Conservation (phyloP, 2,113 vertebrate species). For the Mus pahari region DNA sequence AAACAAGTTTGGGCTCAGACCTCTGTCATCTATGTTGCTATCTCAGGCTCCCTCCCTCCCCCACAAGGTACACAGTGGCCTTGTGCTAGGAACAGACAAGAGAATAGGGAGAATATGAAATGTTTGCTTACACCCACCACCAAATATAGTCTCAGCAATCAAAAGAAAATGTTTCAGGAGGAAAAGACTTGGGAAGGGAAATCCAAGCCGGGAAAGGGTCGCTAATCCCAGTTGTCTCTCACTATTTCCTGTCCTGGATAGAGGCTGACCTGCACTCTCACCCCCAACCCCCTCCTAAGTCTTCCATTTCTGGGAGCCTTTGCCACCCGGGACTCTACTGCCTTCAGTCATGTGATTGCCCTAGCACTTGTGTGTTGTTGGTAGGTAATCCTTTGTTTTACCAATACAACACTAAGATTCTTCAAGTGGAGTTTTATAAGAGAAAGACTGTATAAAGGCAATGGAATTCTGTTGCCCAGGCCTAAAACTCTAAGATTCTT, state of each 20-base stretch:
- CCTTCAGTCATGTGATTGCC: neutral
- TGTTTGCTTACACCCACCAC: neutral
- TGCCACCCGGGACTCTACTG: neutral
- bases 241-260: neutral
- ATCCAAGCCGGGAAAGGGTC: conserved; percentile 26
- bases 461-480: neutral
- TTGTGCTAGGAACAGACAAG: conserved; percentile 19
- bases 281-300: neutral
- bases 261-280: conserved; percentile 20
- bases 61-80: conserved; percentile 4
- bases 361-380: neutral
- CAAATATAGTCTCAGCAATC: neutral
- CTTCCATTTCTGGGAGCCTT: neutral
- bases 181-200: conserved; percentile 45
- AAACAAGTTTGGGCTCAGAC: conserved; percentile 18
- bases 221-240: conserved; percentile 36
- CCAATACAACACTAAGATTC: conserved; percentile 1
- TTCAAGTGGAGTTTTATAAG: conserved; percentile 39
- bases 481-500: neutral
- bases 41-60: conserved; percentile 27
- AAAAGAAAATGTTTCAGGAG: conserved; percentile 53
- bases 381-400: neutral
- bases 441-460: conserved; percentile 22
- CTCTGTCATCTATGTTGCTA: neutral
- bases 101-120: conserved; percentile 14